These are phyloP conservation scores for Xanthostigma xanthostigma DNA, from an alignment of 2,888 invertebrate genomes.

Conservation along the genomic window DNA sequence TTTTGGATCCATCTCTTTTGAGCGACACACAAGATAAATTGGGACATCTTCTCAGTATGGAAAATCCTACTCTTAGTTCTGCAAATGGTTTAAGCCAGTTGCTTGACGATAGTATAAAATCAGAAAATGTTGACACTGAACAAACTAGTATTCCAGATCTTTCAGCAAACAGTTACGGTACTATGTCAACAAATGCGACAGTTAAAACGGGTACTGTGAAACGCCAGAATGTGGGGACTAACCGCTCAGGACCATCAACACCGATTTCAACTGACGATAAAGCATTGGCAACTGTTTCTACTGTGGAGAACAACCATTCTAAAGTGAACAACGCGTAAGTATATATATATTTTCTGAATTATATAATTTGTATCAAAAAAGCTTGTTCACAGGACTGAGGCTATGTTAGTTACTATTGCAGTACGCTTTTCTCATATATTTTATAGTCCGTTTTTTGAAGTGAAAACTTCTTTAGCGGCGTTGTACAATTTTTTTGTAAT, in stretches of 20 bases:
- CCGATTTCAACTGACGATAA: constrained; percentile 25
- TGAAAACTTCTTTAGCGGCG: too few species aligned
- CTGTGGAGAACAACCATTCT: constrained; percentile 18
- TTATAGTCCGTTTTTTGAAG: too few species aligned
- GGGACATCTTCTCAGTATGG: neutral
- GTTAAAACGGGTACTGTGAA: constrained; percentile 18
- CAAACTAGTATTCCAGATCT: neutral
- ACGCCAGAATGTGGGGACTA: constrained; percentile 32
- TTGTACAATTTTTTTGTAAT: too few species aligned
- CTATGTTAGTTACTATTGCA: neutral
- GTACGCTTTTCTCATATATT: neutral
- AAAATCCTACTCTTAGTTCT: neutral
- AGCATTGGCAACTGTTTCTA: constrained; percentile 30
- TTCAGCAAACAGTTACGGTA: neutral
- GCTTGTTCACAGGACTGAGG: too few species aligned
- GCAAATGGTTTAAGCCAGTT: neutral
- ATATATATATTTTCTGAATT: too few species aligned
- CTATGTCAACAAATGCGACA: constrained; percentile 17
- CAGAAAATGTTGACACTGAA: neutral
- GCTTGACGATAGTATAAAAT: neutral
- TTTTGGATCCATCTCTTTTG: too few species aligned
- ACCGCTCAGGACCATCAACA: constrained; percentile 2
- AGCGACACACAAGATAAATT: too few species aligned
- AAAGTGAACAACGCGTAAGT: too few species aligned
- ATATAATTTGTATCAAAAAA: too few species aligned